Evolutionary conservation across 2,888 invertebrate genomes (phyloP).

Genomic region (Agrotis clavis): DNA sequence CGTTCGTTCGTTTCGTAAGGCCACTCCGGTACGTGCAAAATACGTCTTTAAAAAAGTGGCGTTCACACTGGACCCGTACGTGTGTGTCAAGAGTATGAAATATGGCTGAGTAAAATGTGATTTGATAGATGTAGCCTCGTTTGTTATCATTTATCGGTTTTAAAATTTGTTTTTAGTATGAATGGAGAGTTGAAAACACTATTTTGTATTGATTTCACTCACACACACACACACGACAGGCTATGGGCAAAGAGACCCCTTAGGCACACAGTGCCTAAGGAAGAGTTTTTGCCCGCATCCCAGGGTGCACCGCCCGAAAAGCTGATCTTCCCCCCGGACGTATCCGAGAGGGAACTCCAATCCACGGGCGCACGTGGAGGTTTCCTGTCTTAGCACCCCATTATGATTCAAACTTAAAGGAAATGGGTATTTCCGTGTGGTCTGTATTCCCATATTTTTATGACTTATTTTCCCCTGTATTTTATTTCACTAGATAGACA

Average conservation of each 20-base stretch:
- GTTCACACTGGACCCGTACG: constrained; percentile 41
- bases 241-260: too few species aligned
- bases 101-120: constrained; percentile 32
- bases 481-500: not conserved
- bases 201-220: too few species aligned
- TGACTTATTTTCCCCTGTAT: not conserved
- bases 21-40: constrained; percentile 54
- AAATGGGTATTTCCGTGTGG: not conserved
- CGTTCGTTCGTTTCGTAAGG: constrained; percentile 36
- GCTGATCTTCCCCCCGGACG: too few species aligned
- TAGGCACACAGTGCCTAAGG: too few species aligned
- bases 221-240: too few species aligned
- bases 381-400: too few species aligned
- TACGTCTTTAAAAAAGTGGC: constrained; percentile 54
- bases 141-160: constrained; percentile 22
- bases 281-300: too few species aligned
- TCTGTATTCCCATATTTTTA: not conserved
- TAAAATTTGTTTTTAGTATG: not conserved
- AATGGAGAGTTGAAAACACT: too few species aligned
- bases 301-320: too few species aligned
- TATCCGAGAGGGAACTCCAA: too few species aligned
- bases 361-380: too few species aligned
- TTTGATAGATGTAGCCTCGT: constrained; percentile 22
- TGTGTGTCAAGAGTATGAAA: constrained; percentile 43
- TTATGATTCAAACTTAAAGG: not conserved